Evolutionary conservation across 2,888 invertebrate genomes (phyloP).

Genomic region (Bembecia ichneumoniformis): DNA sequence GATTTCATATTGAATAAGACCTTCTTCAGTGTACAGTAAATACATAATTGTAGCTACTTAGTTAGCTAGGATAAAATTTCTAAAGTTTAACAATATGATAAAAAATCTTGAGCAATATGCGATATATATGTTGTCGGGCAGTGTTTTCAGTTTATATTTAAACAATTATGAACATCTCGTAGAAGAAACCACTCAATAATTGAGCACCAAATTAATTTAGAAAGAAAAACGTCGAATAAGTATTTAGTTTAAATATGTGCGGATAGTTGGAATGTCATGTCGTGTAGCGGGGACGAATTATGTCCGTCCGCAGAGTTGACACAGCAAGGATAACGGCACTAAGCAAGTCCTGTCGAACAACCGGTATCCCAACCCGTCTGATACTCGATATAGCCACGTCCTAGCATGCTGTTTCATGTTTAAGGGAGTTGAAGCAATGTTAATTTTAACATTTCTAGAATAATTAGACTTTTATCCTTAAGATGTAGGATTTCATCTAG

Average conservation of each 20-base stretch:
- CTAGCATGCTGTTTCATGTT: slow-evolving; percentile 16
- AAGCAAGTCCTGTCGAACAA: not conserved
- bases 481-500: slow-evolving; percentile 71
- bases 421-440: slow-evolving; percentile 67
- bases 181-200: slow-evolving; percentile 43
- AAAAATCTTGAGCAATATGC: slow-evolving; percentile 51
- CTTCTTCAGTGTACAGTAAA: slow-evolving; percentile 65
- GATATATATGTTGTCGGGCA: slow-evolving; percentile 35
- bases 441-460: slow-evolving; percentile 68
- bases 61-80: slow-evolving; percentile 67
- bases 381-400: not conserved
- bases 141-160: slow-evolving; percentile 45
- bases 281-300: slow-evolving; percentile 5
- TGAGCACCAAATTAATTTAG: slow-evolving; percentile 51
- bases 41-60: slow-evolving; percentile 58
- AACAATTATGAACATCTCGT: slow-evolving; percentile 20
- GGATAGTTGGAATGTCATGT: slow-evolving; percentile 1
- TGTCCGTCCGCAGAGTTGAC: not conserved
- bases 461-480: slow-evolving; percentile 71
- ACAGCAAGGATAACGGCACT: not conserved
- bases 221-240: slow-evolving; percentile 6
- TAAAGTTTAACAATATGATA: slow-evolving; percentile 54
- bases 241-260: not conserved
- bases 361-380: not conserved
- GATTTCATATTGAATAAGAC: slow-evolving; percentile 46